Conservation (phyloP, 1,140 invertebrate genomes). For the Harlomillsia oculata region DNA sequence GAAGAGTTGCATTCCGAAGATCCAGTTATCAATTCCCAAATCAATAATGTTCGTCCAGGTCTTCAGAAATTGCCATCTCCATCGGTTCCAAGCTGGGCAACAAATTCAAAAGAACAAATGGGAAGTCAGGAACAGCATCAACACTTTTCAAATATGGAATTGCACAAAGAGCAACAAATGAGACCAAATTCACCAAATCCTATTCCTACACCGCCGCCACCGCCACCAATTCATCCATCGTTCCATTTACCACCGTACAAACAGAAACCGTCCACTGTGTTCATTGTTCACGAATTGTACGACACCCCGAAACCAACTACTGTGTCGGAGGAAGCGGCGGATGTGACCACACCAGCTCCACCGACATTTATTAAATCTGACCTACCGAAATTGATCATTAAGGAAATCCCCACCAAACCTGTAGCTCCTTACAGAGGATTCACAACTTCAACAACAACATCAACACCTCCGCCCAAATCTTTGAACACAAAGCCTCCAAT, state of each 20-base stretch:
- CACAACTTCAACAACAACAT: neutral
- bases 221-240: too few relatives aligned
- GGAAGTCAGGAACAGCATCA: too few relatives aligned
- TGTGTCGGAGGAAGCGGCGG: neutral
- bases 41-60: conserved; percentile 4
- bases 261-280: conserved; percentile 27
- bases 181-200: neutral
- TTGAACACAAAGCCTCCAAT: conserved; percentile 14
- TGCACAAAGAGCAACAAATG: neutral
- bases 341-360: neutral
- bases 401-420: conserved; percentile 24
- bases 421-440: neutral
- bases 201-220: too few relatives aligned
- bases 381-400: conserved; percentile 25
- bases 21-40: neutral
- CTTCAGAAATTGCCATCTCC: neutral
- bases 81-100: too few relatives aligned
- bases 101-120: too few relatives aligned
- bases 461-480: neutral
- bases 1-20: too few relatives aligned
- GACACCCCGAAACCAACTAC: conserved; percentile 10
- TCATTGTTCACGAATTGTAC: conserved; percentile 24
- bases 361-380: neutral
- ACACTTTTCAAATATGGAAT: too few relatives aligned
- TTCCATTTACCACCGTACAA: conserved; percentile 18